Evolutionary conservation across 2,113 vertebrate genomes (phyloP).

Genomic region (Myxocyprinus asiaticus): DNA sequence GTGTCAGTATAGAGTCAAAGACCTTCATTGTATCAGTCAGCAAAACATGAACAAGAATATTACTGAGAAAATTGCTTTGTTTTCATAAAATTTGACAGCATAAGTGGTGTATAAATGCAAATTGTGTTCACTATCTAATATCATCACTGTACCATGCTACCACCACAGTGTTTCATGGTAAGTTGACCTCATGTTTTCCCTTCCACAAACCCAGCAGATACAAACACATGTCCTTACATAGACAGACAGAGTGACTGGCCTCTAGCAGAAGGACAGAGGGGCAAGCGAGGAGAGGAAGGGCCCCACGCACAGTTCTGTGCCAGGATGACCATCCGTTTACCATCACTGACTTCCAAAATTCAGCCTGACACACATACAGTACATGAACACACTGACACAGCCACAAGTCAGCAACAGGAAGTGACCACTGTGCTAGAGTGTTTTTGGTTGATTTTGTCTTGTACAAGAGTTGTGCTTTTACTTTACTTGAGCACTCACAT

Average conservation of each 20-base stretch:
- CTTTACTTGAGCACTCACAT: neutral
- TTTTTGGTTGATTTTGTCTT: neutral
- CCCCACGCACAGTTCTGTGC: slow-evolving; percentile 18
- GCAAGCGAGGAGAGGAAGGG: slow-evolving; percentile 15
- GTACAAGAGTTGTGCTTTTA: neutral
- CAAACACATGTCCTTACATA: too few relatives aligned
- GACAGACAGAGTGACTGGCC: neutral
- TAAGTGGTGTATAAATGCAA: too few relatives aligned
- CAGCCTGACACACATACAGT: neutral
- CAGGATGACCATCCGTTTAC: slow-evolving; percentile 35
- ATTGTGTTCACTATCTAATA: neutral
- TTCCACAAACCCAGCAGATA: slow-evolving; percentile 10
- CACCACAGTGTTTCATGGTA: neutral
- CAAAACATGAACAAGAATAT: too few relatives aligned
- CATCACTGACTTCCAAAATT: slow-evolving; percentile 23
- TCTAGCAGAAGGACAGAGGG: slow-evolving; percentile 30
- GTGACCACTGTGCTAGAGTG: neutral
- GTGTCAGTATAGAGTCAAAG: too few relatives aligned
- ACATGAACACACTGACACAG: too few relatives aligned
- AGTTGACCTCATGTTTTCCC: neutral
- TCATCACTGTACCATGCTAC: neutral
- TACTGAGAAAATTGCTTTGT: too few relatives aligned
- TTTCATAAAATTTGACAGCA: too few relatives aligned
- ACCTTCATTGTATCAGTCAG: too few relatives aligned
- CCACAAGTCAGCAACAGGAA: slow-evolving; percentile 8